Percentiles rank a stretch among this genome's conserved stretches.
Evolutionary conservation across 2,888 invertebrate species (phyloP).

Genomic region (Copidosoma aretas): DNA sequence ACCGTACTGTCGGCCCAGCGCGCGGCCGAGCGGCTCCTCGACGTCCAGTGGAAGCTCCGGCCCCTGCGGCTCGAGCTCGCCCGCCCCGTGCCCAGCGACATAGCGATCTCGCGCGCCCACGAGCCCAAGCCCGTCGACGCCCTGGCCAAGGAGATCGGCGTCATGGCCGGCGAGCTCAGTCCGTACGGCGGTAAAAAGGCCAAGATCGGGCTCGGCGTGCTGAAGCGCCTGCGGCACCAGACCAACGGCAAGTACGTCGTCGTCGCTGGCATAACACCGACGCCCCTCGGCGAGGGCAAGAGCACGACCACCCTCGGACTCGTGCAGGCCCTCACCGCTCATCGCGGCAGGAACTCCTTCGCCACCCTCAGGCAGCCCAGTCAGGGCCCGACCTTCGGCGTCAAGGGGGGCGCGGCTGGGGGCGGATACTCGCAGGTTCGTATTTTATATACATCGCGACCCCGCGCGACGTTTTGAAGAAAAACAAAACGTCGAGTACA

Average conservation of each 20-base stretch:
- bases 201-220: constrained; percentile 83
- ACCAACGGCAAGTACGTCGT: constrained; percentile 90
- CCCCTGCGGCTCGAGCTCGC: constrained; percentile 71
- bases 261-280: constrained; percentile 96
- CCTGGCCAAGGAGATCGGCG: constrained; percentile 84
- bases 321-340: constrained; percentile 89
- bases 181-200: constrained; percentile 94
- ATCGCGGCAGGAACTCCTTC: constrained; percentile 84
- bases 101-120: constrained; percentile 87
- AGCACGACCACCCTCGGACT: constrained; percentile 94
- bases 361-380: constrained; percentile 97
- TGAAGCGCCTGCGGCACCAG: constrained; percentile 75
- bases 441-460: too few species aligned
- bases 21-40: constrained; percentile 67
- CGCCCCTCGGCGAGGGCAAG: constrained; percentile 98
- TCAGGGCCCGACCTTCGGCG: constrained; percentile 98
- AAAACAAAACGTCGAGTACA: too few species aligned
- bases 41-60: constrained; percentile 74
- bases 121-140: constrained; percentile 81
- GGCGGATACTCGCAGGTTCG: constrained; percentile 92
- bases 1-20: constrained; percentile 84
- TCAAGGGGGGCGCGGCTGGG: constrained; percentile 98
- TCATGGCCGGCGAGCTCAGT: constrained; percentile 81
- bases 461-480: too few species aligned
- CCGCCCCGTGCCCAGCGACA: constrained; percentile 90